These are phyloP conservation scores for Himantopus leucocephalus DNA, from an alignment of 2,113 vertebrate species.

Conservation along the genomic window DNA sequence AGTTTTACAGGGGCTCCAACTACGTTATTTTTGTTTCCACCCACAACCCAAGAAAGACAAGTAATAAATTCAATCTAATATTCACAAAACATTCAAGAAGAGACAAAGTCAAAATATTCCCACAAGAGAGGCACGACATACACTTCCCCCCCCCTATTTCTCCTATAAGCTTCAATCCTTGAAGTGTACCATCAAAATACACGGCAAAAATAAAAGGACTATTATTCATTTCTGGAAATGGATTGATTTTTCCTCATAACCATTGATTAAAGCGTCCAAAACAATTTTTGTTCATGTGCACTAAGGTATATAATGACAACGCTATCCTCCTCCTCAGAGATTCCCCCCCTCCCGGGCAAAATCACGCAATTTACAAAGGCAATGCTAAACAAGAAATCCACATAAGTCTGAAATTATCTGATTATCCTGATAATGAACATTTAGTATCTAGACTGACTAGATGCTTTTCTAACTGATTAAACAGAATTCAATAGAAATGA, in stretches of 20 bases:
- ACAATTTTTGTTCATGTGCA: neutral
- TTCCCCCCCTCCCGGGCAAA: fast-evolving
- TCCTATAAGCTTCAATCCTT: neutral
- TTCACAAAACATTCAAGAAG: neutral
- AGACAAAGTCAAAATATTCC: neutral
- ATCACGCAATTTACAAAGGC: neutral
- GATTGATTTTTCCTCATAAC: neutral
- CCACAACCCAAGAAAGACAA: neutral
- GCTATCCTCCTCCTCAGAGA: neutral
- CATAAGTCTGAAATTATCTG: fast-evolving
- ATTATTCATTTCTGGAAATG: neutral
- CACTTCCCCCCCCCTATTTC: neutral
- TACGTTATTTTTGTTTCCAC: neutral
- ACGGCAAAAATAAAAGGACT: neutral
- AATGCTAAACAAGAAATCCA: neutral
- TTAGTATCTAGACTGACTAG: neutral
- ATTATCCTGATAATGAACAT: neutral
- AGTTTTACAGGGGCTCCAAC: neutral
- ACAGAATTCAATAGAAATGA: neutral
- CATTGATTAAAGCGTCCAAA: neutral
- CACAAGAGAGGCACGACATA: neutral
- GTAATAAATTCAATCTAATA: neutral
- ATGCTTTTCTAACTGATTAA: neutral
- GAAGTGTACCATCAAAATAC: neutral
- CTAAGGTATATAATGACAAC: neutral